Percentiles rank a stretch among this genome's conserved stretches.
These are phyloP conservation scores for Alauda arvensis DNA, from an alignment of 2,797 vertebrate genomes.

Conservation along the genomic window DNA sequence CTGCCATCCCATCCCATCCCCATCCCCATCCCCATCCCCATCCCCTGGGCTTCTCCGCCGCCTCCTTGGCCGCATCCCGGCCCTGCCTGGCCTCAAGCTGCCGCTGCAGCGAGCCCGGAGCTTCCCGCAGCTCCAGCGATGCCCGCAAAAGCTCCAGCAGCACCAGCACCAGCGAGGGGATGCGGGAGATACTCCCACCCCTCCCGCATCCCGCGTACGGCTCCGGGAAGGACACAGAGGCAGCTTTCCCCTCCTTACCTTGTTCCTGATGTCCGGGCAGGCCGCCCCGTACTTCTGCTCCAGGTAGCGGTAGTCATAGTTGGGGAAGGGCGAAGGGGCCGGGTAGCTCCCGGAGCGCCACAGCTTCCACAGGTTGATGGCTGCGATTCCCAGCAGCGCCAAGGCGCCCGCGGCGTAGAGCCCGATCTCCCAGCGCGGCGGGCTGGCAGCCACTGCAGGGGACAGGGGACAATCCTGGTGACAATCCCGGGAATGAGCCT, in stretches of 20 bases:
- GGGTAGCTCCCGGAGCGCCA: constrained; percentile 92
- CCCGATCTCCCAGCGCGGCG: constrained; percentile 89
- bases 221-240: rapidly evolving
- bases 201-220: rapidly evolving
- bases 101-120: background rate
- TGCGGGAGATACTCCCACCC: rapidly evolving
- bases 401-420: constrained; percentile 88
- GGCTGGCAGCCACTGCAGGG: constrained; percentile 56
- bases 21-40: background rate
- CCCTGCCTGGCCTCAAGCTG: background rate
- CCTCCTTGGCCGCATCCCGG: background rate
- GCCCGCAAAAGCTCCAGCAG: background rate
- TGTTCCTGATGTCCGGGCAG: constrained; percentile 76
- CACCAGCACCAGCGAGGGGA: background rate
- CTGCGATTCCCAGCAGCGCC: constrained; percentile 82
- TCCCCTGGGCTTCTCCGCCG: rapidly evolving
- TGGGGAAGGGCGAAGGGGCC: constrained; percentile 91
- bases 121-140: background rate
- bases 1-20: background rate
- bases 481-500: too few relatives aligned
- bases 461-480: too few relatives aligned
- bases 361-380: constrained; percentile 92
- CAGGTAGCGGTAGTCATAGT: constrained; percentile 94
- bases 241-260: constrained; percentile 71
- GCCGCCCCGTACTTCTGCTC: constrained; percentile 91